These are phyloP conservation scores for Zaprionus africanus DNA, from an alignment of 1,140 invertebrate genomes.

Conservation along the genomic window DNA sequence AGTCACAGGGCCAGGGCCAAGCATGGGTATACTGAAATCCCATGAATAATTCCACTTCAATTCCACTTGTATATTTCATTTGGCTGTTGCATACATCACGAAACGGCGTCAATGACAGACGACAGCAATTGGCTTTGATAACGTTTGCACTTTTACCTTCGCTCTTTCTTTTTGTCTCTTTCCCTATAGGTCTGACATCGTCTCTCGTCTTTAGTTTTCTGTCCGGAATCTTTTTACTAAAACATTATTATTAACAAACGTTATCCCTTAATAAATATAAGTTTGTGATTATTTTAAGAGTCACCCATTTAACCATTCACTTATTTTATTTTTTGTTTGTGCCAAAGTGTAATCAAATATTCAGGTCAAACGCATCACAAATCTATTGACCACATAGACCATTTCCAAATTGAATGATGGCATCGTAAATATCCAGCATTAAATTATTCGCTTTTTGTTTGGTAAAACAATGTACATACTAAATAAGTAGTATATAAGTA, in stretches of 20 bases:
- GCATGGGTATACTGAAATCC: slow-evolving; percentile 42
- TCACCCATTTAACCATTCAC: slow-evolving; percentile 25
- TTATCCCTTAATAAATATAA: slow-evolving; percentile 45
- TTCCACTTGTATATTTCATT: slow-evolving; percentile 79
- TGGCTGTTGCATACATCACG: slow-evolving; percentile 72
- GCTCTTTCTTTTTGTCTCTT: slow-evolving; percentile 1
- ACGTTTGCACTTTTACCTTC: slow-evolving; percentile 40
- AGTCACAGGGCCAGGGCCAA: slow-evolving; percentile 20
- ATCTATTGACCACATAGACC: slow-evolving; percentile 63
- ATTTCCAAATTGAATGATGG: slow-evolving; percentile 75
- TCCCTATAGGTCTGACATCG: background rate
- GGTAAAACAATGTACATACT: slow-evolving; percentile 6
- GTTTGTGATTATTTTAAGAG: slow-evolving; percentile 59
- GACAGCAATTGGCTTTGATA: slow-evolving; percentile 70
- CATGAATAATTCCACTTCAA: slow-evolving; percentile 81
- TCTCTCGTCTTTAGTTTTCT: background rate
- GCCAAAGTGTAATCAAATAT: slow-evolving; percentile 72
- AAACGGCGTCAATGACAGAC: slow-evolving; percentile 62
- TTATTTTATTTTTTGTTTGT: slow-evolving; percentile 36
- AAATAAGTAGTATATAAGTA: slow-evolving; percentile 36
- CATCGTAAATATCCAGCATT: slow-evolving; percentile 70
- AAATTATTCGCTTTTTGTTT: slow-evolving; percentile 63
- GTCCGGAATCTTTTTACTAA: background rate
- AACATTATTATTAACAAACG: background rate
- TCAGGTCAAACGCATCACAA: slow-evolving; percentile 67